These are phyloP conservation scores for Holacanthella duospinosa DNA, from an alignment of 2,888 invertebrate genomes.

Conservation along the genomic window DNA sequence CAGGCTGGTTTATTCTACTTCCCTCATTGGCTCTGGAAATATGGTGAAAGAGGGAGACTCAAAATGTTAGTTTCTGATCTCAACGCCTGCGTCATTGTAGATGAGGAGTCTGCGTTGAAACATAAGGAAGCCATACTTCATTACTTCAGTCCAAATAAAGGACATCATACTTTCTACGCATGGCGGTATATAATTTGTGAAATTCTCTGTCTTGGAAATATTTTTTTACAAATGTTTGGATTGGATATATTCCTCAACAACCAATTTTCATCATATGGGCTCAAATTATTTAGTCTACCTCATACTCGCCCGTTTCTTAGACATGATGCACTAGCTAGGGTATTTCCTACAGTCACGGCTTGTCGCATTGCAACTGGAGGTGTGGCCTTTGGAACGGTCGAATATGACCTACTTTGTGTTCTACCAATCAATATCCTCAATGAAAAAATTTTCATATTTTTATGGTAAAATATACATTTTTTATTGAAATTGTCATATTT, in stretches of 20 bases:
- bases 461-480: constrained; percentile 17
- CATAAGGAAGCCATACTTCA: constrained; percentile 25
- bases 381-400: constrained; percentile 22
- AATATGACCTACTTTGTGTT: constrained; percentile 26
- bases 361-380: constrained; percentile 26
- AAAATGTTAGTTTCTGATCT: constrained; percentile 29
- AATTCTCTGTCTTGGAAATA: constrained; percentile 17
- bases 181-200: constrained; percentile 21
- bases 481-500: no score
- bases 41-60: constrained; percentile 22
- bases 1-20: constrained; percentile 14
- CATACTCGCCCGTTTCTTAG: constrained; percentile 24
- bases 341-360: constrained; percentile 26
- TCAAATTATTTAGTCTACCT: constrained; percentile 16
- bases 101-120: constrained; percentile 16
- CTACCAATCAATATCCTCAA: constrained; percentile 28
- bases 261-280: constrained; percentile 21
- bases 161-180: constrained; percentile 20
- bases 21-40: constrained; percentile 29
- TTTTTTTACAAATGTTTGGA: constrained; percentile 20
- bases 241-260: constrained; percentile 23
- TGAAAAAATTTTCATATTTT: constrained; percentile 22
- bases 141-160: constrained; percentile 23
- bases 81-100: constrained; percentile 18
- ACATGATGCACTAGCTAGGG: constrained; percentile 19